These are phyloP conservation scores for Eulemur coronatus DNA, from an alignment of 2,797 vertebrate species.

Conservation along the genomic window DNA sequence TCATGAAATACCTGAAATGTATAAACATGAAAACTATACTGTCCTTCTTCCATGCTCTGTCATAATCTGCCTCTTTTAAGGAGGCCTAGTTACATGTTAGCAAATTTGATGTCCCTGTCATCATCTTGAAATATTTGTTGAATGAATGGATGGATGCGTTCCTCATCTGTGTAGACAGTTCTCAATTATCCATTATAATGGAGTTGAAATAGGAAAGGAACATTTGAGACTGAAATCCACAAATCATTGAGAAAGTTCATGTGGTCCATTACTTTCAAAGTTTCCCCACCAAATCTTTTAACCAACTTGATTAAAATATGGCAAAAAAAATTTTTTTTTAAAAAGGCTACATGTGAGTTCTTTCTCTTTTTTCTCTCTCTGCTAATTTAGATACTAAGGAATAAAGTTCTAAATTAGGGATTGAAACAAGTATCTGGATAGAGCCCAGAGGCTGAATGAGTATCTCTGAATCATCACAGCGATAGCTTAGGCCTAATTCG, in stretches of 20 bases:
- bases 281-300: not conserved
- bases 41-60: not conserved
- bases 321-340: not conserved
- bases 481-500: not conserved
- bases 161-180: conserved; percentile 53
- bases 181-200: conserved; percentile 59
- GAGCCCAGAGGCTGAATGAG: not conserved
- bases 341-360: not conserved
- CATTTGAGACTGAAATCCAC: conserved; percentile 34
- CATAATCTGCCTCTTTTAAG: not conserved
- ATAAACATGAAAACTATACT: not conserved
- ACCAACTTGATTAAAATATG: not conserved
- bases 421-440: not conserved
- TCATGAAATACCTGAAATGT: not conserved
- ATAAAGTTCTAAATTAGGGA: not conserved
- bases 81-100: conserved; percentile 43
- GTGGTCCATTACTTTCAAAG: not conserved
- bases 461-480: not conserved
- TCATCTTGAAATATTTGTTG: conserved; percentile 61
- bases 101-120: conserved; percentile 28
- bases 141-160: conserved; percentile 55
- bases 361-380: not conserved
- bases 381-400: not conserved
- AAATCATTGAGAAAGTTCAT: conserved; percentile 41
- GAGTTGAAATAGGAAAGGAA: conserved; percentile 53